Evolutionary conservation across 2,888 invertebrate species (phyloP).

Genomic region (Charanyca ferruginea): DNA sequence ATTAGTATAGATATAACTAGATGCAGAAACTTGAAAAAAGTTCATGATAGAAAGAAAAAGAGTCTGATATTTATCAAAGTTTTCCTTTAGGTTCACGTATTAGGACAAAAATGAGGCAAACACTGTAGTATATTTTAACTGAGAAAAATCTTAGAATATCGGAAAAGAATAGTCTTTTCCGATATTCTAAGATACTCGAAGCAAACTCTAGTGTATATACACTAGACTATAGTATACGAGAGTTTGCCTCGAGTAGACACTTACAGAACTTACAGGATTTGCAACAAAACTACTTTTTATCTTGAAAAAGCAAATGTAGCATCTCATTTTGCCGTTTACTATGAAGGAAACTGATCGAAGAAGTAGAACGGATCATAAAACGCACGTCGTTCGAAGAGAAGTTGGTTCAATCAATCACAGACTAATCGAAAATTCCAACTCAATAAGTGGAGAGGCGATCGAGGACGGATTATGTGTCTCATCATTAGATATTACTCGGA

Average conservation of each 20-base stretch:
- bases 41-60: conserved; percentile 4
- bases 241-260: conserved; percentile 38
- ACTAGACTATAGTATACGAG: conserved; percentile 42
- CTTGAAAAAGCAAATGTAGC: conserved; percentile 55
- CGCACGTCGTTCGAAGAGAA: conserved; percentile 84
- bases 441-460: conserved; percentile 85
- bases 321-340: conserved; percentile 74
- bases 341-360: conserved; percentile 74
- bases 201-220: too few species aligned
- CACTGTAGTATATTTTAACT: conserved; percentile 19
- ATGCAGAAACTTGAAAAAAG: neutral
- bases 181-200: too few species aligned
- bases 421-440: conserved; percentile 90
- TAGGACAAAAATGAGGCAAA: conserved; percentile 48
- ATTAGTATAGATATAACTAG: too few species aligned
- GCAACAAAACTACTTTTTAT: conserved; percentile 47
- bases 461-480: conserved; percentile 86
- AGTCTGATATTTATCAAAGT: conserved; percentile 10
- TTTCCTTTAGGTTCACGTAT: neutral
- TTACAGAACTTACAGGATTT: conserved; percentile 52
- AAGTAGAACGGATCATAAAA: conserved; percentile 88
- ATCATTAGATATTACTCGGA: conserved; percentile 86
- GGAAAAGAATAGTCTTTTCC: too few species aligned
- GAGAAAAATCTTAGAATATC: conserved; percentile 41
- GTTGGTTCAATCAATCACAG: conserved; percentile 89